phyloP scores from a whole-genome alignment of 2,113 vertebrate genomes.

The Tringa solitaria region DNA sequence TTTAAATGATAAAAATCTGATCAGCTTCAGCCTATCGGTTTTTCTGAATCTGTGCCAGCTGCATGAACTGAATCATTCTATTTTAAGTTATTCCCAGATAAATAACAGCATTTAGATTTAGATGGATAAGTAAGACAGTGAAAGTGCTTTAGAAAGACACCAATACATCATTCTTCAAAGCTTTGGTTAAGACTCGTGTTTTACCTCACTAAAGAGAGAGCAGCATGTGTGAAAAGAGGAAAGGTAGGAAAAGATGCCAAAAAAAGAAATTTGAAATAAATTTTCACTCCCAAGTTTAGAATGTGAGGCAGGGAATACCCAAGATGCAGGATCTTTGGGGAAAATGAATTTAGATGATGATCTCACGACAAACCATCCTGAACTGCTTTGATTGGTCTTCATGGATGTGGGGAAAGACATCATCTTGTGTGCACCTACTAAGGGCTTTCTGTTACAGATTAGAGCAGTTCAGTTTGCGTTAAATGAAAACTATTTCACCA shows the following conservation, averaged over 20 bases:
- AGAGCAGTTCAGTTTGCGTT: background rate
- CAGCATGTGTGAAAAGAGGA: background rate
- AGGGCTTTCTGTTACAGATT: background rate
- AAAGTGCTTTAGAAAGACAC: background rate
- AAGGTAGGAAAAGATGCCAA: background rate
- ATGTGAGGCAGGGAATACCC: background rate
- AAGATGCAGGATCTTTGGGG: background rate
- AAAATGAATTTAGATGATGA: background rate
- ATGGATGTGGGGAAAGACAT: background rate
- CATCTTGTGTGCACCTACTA: background rate
- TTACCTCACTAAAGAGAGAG: background rate
- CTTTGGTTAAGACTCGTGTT: background rate
- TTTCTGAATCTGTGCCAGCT: background rate
- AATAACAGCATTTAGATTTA: constrained; percentile 5
- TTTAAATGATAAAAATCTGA: constrained; percentile 7
- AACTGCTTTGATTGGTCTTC: background rate
- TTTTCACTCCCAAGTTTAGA: background rate
- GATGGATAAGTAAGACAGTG: background rate
- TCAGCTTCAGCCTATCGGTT: background rate
- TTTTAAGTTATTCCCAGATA: constrained; percentile 24
- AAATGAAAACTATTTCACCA: background rate
- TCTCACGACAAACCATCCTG: background rate
- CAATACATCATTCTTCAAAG: background rate
- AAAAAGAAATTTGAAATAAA: background rate
- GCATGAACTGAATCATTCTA: background rate